These are phyloP conservation scores for Enteromius viviparus DNA, from an alignment of 2,797 vertebrate genomes.

Conservation along the genomic window DNA sequence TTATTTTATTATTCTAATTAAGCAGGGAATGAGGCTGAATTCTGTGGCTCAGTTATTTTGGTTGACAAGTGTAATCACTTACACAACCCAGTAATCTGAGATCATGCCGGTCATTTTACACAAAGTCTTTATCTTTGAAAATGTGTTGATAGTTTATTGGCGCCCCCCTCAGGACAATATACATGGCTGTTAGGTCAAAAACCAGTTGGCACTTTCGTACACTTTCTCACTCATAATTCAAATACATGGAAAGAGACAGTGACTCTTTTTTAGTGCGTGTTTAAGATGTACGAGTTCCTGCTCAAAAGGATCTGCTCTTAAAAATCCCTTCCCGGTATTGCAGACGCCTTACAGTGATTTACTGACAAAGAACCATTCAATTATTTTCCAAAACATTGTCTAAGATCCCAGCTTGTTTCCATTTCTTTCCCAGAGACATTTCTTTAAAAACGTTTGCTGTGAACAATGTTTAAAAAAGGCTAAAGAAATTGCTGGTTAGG, in stretches of 20 bases:
- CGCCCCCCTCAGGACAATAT: slow-evolving; percentile 26
- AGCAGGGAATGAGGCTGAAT: background rate
- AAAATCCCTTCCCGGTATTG: background rate
- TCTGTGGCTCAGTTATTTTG: background rate
- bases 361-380: background rate
- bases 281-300: background rate
- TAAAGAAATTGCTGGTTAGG: background rate
- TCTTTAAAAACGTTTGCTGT: background rate
- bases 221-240: background rate
- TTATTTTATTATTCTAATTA: background rate
- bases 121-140: background rate
- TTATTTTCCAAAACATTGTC: background rate
- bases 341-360: background rate
- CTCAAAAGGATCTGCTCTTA: background rate
- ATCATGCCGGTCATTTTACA: background rate
- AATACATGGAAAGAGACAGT: background rate
- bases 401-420: background rate
- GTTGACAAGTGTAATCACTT: background rate
- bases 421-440: too few species aligned
- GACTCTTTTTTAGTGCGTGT: background rate
- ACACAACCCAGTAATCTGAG: background rate
- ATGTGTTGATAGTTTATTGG: background rate
- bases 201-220: background rate
- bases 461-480: background rate
- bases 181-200: background rate